Conservation (phyloP, 2,113 vertebrate species). For the Dascyllus trimaculatus region DNA sequence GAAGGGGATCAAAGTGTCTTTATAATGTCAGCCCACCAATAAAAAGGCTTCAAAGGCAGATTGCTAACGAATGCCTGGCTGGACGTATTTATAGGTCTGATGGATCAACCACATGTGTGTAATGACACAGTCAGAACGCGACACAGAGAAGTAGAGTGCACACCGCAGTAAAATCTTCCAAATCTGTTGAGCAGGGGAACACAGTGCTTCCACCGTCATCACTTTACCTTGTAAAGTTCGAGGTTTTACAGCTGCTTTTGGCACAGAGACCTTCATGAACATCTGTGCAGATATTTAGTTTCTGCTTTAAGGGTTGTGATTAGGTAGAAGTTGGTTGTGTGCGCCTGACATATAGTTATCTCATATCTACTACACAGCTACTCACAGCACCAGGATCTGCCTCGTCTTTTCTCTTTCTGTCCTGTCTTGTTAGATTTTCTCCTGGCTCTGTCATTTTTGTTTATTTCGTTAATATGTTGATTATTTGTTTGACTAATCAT, state of each 20-base stretch:
- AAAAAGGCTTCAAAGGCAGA: conserved; percentile 68
- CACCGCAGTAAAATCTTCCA: conserved; percentile 19
- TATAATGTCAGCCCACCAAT: conserved; percentile 70
- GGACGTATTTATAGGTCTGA: conserved; percentile 51
- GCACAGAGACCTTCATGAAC: background rate
- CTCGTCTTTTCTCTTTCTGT: conserved; percentile 1
- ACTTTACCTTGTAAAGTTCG: conserved; percentile 20
- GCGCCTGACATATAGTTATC: background rate
- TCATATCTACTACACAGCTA: background rate
- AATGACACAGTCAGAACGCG: conserved; percentile 34
- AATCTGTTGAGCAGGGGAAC: conserved; percentile 37
- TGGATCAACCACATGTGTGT: conserved; percentile 64
- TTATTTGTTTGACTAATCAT: background rate
- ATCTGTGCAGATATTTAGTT: conserved; percentile 9
- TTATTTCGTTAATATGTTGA: too few species aligned
- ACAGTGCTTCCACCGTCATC: conserved; percentile 3
- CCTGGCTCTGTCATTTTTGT: too few species aligned
- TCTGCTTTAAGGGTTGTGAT: conserved; percentile 9
- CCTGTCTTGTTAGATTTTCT: too few species aligned
- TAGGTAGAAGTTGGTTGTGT: background rate
- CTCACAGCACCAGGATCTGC: background rate
- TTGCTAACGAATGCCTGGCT: conserved; percentile 60
- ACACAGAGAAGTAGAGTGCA: conserved; percentile 12
- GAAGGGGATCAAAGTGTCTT: conserved; percentile 62
- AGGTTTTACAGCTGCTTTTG: conserved; percentile 31